Conservation (phyloP, 2,888 invertebrate genomes). For the Oscheius sp. region DNA sequence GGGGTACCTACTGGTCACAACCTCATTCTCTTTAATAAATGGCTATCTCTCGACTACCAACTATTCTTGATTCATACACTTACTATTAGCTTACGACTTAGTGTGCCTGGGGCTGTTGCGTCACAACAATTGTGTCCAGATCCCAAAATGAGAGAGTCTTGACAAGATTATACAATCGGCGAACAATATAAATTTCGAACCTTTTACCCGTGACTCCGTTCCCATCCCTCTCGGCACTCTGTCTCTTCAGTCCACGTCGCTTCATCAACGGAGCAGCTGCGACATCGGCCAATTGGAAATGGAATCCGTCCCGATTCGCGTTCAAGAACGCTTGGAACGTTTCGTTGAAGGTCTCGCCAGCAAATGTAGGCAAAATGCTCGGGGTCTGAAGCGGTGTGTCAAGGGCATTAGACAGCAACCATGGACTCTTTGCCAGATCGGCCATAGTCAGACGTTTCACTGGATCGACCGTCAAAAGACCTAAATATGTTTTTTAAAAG, state of each 20-base stretch:
- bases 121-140: too few species aligned
- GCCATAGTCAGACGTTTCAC: conserved; percentile 81
- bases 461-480: conserved; percentile 85
- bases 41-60: too few species aligned
- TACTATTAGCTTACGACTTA: too few species aligned
- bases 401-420: conserved; percentile 77
- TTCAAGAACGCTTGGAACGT: conserved; percentile 82
- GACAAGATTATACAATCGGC: too few species aligned
- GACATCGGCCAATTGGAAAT: conserved; percentile 77
- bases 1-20: not conserved
- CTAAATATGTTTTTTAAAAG: conserved; percentile 72
- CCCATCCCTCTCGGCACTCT: conserved; percentile 48
- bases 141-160: too few species aligned
- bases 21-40: too few species aligned
- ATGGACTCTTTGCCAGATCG: conserved; percentile 80
- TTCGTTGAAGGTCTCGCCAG: conserved; percentile 76
- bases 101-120: too few species aligned
- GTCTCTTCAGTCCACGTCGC: conserved; percentile 66
- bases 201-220: conserved; percentile 15
- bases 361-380: conserved; percentile 65
- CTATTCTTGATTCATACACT: too few species aligned
- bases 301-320: conserved; percentile 82
- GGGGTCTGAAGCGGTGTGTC: conserved; percentile 73
- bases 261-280: conserved; percentile 59
- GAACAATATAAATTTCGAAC: conserved; percentile 3